These are phyloP conservation scores for Cinclus cinclus DNA, from an alignment of 2,113 vertebrate genomes.

Conservation along the genomic window DNA sequence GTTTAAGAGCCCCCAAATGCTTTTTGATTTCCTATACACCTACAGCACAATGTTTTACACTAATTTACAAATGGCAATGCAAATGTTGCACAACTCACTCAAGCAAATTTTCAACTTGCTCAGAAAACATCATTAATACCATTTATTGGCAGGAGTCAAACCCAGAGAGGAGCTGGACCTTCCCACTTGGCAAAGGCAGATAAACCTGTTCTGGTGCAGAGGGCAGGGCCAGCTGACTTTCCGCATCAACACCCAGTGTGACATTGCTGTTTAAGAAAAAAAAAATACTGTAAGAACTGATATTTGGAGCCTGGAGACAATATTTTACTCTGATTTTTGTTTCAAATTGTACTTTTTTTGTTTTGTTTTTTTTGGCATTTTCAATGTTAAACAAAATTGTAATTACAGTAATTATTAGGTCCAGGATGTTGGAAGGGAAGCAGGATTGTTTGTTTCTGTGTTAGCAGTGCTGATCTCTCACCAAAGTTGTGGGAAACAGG, in stretches of 20 bases:
- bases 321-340: neutral
- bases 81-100: neutral
- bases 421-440: neutral
- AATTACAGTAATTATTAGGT: neutral
- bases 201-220: neutral
- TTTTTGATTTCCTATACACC: neutral
- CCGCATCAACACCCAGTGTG: accelerated
- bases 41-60: neutral
- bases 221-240: neutral
- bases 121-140: neutral
- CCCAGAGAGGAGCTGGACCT: neutral
- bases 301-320: neutral
- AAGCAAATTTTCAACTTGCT: neutral
- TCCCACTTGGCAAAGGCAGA: neutral
- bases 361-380: neutral
- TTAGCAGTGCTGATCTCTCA: neutral
- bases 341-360: neutral
- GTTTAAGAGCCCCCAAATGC: neutral
- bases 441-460: neutral
- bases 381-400: neutral
- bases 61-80: neutral
- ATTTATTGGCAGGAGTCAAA: neutral
- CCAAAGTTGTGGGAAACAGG: neutral
- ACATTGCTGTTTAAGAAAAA: neutral
- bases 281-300: neutral